Conservation (phyloP, 2,797 vertebrate species). For the Vireo griseus region DNA sequence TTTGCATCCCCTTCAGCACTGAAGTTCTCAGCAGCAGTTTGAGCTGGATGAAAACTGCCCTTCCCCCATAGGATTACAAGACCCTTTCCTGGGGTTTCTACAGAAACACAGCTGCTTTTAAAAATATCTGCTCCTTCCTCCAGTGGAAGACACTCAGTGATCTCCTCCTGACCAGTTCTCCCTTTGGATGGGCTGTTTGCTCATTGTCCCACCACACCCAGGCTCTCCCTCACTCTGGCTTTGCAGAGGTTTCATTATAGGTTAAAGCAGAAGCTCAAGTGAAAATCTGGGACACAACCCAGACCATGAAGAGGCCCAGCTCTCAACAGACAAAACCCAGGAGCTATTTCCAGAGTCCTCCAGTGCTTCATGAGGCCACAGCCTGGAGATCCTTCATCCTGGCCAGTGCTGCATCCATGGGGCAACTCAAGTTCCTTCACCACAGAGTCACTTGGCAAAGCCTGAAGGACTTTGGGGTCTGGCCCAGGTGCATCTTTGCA, state of each 20-base stretch:
- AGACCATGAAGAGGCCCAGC: neutral
- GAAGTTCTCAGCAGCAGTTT: neutral
- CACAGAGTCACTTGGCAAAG: neutral
- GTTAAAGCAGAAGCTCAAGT: neutral
- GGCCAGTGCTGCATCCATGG: rapidly evolving
- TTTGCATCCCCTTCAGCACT: neutral
- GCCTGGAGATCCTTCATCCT: neutral
- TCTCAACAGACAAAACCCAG: neutral
- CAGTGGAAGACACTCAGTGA: neutral
- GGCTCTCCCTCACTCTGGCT: rapidly evolving
- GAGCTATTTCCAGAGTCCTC: neutral
- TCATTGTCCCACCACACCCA: neutral
- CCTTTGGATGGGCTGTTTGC: neutral
- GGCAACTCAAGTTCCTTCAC: neutral
- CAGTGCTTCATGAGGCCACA: rapidly evolving
- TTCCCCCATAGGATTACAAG: neutral
- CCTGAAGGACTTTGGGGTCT: neutral
- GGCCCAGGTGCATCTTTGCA: neutral
- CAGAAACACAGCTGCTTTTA: conserved; percentile 39
- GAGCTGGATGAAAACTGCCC: neutral
- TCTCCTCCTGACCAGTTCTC: neutral
- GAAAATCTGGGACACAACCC: neutral
- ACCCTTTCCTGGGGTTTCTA: conserved; percentile 20
- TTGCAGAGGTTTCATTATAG: neutral
- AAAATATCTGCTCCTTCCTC: neutral